Evolutionary conservation across 2,797 vertebrate species (phyloP), one percentile per base, ranked within the genome.

Genomic region (Spinus pinus): DNA sequence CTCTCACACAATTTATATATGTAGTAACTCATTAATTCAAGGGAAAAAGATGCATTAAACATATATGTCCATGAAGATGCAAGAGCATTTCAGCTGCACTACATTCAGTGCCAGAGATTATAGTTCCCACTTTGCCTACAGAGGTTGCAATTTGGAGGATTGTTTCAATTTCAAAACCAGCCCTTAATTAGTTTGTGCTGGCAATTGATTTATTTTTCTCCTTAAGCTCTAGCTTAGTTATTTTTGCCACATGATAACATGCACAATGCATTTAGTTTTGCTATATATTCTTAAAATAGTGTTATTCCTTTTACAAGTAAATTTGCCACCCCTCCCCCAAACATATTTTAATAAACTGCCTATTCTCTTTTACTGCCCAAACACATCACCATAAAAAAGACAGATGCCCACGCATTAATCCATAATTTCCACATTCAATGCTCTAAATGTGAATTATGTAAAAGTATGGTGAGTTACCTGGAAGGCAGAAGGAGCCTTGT

Each of bases 41-140:
- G 66, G 24, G 35, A 51, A 73, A 83, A 78, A 57, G 5, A 42
- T 8, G 6, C 12, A 71, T 56, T 73, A 70, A 87, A 60, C 31
- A 78, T 3, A 0, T 10, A 69, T 0, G 2, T 24, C 44, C 41
- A 22, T 14, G 10, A 67, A 83, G 19, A 69, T 13, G 30, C 9
- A 51, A 30, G 21, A 62, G 9, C 7, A 89, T 31, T 85, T 74
- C 51, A 54, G 9, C 8, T 37, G 18, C 33, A 53, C 35, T 69
- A 22, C 19, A 46, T 72, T 60, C 4, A 5, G 24, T 22, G 33
- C 15, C 37, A 81, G 56, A 81, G 20, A 71, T 33, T 30, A 56
- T 33, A 47, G 16, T 7, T 42, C 46, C 50, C 47, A 17, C 14
- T 84, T 62, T n/a, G 13, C 39, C 25, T 42, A 47, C 6, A 72